These are phyloP conservation scores for Myrmecophaga tridactyla DNA, from an alignment of 2,113 vertebrate species.

Conservation along the genomic window DNA sequence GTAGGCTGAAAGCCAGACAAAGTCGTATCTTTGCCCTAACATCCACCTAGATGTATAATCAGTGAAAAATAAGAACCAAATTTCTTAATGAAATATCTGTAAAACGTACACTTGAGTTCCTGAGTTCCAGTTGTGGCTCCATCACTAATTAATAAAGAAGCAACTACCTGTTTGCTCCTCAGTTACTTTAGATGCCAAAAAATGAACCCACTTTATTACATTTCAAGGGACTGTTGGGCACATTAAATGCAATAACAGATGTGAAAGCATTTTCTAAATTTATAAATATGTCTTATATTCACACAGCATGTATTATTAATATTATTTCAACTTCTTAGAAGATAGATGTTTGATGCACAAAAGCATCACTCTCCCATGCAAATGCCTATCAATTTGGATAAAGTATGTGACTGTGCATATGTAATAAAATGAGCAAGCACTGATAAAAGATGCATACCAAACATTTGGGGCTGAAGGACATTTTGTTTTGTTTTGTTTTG, in stretches of 20 bases:
- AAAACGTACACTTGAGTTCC: not conserved
- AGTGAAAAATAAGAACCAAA: not conserved
- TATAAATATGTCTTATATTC: not conserved
- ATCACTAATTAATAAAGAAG: not conserved
- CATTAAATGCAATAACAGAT: not conserved
- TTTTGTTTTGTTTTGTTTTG: not conserved
- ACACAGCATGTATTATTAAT: not conserved
- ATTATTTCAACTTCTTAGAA: not conserved
- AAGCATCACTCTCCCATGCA: not conserved
- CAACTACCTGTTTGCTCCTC: not conserved
- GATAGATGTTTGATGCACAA: not conserved
- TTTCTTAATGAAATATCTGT: not conserved
- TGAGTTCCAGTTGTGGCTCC: not conserved
- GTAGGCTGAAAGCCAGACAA: not conserved
- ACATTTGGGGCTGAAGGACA: not conserved
- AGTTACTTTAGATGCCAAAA: not conserved
- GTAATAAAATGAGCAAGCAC: not conserved
- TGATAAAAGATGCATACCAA: not conserved
- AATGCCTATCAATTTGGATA: not conserved
- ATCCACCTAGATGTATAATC: not conserved
- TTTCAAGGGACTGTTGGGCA: not conserved
- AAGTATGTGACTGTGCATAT: not conserved
- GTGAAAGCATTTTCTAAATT: not conserved
- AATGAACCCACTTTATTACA: not conserved
- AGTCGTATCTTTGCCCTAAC: not conserved